phyloP scores from a whole-genome alignment of 2,113 vertebrate species.

The Pluvialis apricaria region DNA sequence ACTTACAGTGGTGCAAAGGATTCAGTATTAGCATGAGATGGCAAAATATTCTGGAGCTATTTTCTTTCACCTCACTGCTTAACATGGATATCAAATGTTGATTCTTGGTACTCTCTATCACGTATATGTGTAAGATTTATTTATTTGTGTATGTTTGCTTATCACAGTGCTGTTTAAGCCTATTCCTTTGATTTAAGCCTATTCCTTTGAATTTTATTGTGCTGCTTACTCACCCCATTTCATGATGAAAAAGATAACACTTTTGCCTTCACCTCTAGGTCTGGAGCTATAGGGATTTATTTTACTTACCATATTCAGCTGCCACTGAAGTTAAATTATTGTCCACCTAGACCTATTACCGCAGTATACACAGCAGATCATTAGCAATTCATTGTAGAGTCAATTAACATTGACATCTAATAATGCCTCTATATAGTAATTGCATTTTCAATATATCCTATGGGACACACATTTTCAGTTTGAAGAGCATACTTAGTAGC shows the following conservation, averaged over 20 bases:
- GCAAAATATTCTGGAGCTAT: not conserved
- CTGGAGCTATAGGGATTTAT: not conserved
- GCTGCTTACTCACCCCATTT: not conserved
- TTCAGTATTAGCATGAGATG: not conserved
- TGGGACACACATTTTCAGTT: not conserved
- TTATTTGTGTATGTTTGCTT: not conserved
- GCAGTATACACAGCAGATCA: not conserved
- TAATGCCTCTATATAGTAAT: not conserved
- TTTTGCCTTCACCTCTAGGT: not conserved
- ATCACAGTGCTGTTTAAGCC: not conserved
- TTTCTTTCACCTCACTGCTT: not conserved
- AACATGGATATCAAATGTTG: not conserved
- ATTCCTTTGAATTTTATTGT: not conserved
- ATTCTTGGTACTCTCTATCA: not conserved
- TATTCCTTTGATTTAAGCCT: not conserved
- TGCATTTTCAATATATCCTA: not conserved
- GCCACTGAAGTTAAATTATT: not conserved
- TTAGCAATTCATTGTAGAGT: not conserved
- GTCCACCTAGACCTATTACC: not conserved
- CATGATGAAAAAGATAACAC: not conserved
- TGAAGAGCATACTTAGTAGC: not conserved
- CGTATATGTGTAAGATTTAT: not conserved
- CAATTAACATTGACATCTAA: not conserved
- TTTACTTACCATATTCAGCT: not conserved
- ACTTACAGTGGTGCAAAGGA: not conserved